Evolutionary conservation across 2,113 vertebrate genomes (phyloP).

Genomic region (Zeus faber): DNA sequence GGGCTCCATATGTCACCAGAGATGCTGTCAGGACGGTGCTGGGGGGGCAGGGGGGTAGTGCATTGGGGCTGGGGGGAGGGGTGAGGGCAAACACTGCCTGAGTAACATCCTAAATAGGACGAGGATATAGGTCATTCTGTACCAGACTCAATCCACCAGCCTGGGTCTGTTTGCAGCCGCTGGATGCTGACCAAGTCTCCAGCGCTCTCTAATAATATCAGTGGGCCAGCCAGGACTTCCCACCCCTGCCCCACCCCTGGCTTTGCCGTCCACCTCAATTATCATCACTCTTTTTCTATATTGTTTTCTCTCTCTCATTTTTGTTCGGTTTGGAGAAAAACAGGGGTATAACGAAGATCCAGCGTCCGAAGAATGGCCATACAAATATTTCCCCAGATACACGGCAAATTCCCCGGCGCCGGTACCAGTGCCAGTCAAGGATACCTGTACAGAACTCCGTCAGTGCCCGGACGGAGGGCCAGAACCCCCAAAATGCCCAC

Average conservation of each 20-base stretch:
- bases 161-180: constrained; percentile 46
- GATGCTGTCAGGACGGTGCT: not conserved
- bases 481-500: too few relatives aligned
- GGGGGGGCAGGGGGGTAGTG: not conserved
- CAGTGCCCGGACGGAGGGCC: too few relatives aligned
- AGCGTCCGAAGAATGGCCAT: too few relatives aligned
- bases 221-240: constrained; percentile 27
- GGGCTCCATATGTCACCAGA: constrained; percentile 16
- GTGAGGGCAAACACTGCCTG: constrained; percentile 18
- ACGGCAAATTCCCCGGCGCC: too few relatives aligned
- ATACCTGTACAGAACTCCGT: too few relatives aligned
- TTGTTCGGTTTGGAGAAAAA: not conserved
- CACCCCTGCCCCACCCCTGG: not conserved
- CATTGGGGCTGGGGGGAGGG: constrained; percentile 12
- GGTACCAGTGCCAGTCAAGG: too few relatives aligned
- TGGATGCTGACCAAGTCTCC: constrained; percentile 54
- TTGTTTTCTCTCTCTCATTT: constrained; percentile 20
- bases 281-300: constrained; percentile 23
- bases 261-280: constrained; percentile 19
- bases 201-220: constrained; percentile 56
- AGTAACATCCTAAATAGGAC: constrained; percentile 52
- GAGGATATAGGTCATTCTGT: constrained; percentile 63
- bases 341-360: too few relatives aligned
- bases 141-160: constrained; percentile 44
- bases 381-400: too few relatives aligned